Conservation (phyloP, 2,888 invertebrate species). For the Capitulum mitella region DNA sequence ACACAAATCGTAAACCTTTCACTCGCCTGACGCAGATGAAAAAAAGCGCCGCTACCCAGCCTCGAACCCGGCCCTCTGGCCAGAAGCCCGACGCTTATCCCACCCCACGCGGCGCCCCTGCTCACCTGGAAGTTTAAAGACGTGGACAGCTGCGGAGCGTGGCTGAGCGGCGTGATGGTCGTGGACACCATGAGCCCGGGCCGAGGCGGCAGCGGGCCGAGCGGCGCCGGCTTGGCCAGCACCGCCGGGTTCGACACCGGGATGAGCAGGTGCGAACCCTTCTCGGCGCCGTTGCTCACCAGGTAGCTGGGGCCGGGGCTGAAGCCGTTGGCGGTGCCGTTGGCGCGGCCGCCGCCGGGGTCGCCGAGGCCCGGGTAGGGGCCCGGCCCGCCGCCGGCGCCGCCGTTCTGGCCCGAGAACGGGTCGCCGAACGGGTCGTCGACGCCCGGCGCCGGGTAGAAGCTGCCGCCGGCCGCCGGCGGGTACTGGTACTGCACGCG, state of each 20-base stretch:
- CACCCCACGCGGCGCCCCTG: no score
- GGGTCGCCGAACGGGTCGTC: neutral
- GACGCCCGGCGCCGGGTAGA: neutral
- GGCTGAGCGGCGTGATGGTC: conserved; percentile 18
- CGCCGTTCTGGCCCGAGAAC: neutral
- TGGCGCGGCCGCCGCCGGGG: neutral
- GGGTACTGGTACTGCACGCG: conserved; percentile 16
- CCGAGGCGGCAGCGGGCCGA: neutral
- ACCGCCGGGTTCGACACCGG: neutral
- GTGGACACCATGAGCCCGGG: conserved; percentile 9
- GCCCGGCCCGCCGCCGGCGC: neutral
- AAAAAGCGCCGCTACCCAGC: no score
- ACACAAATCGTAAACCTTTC: no score
- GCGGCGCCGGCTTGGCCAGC: neutral
- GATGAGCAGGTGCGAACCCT: conserved; percentile 11
- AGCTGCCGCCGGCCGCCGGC: neutral
- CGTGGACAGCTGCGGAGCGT: neutral
- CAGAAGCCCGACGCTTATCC: no score
- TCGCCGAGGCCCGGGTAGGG: neutral
- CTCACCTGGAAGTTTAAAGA: conserved; percentile 21
- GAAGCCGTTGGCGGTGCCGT: neutral
- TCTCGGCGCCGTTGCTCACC: conserved; percentile 10
- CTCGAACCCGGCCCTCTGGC: no score
- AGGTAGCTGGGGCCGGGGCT: conserved; percentile 11
- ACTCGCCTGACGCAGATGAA: no score